Conservation (phyloP, 2,888 invertebrate species). For the Nemotelus nigrinus region DNA sequence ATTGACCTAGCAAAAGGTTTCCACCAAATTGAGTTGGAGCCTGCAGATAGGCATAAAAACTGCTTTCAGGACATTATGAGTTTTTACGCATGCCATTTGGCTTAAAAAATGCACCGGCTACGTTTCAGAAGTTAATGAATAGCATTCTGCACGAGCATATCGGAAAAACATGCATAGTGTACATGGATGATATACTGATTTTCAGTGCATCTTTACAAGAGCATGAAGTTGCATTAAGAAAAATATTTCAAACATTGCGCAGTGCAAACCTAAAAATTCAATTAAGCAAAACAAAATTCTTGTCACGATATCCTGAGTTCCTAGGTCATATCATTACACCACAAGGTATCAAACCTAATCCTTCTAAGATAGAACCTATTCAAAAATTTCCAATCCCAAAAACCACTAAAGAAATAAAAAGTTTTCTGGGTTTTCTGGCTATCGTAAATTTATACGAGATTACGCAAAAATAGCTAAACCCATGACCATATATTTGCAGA, state of each 20-base stretch:
- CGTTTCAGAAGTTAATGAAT: constrained; percentile 49
- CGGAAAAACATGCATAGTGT: constrained; percentile 49
- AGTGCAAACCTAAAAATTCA: constrained; percentile 15
- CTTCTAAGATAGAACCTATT: constrained; percentile 53
- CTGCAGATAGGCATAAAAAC: constrained; percentile 52
- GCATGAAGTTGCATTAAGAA: neutral
- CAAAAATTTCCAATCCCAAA: neutral
- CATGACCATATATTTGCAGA: no score
- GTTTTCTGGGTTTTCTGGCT: constrained; percentile 51
- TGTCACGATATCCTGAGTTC: constrained; percentile 44
- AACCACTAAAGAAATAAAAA: constrained; percentile 52
- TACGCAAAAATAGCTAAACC: constrained; percentile 24
- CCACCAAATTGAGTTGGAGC: constrained; percentile 27
- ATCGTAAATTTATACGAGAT: constrained; percentile 27
- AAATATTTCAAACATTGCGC: constrained; percentile 1
- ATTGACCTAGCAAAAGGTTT: no score
- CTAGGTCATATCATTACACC: constrained; percentile 56
- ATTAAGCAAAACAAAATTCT: constrained; percentile 10
- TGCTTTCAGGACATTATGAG: constrained; percentile 53
- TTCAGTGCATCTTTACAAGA: constrained; percentile 52
- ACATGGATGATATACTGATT: constrained; percentile 52
- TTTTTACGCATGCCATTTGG: constrained; percentile 52
- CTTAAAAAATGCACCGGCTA: constrained; percentile 58
- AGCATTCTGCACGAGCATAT: constrained; percentile 54
- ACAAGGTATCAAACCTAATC: constrained; percentile 56